phyloP scores from a whole-genome alignment of 2,113 vertebrate genomes.

The Myrmecophaga tridactyla region DNA sequence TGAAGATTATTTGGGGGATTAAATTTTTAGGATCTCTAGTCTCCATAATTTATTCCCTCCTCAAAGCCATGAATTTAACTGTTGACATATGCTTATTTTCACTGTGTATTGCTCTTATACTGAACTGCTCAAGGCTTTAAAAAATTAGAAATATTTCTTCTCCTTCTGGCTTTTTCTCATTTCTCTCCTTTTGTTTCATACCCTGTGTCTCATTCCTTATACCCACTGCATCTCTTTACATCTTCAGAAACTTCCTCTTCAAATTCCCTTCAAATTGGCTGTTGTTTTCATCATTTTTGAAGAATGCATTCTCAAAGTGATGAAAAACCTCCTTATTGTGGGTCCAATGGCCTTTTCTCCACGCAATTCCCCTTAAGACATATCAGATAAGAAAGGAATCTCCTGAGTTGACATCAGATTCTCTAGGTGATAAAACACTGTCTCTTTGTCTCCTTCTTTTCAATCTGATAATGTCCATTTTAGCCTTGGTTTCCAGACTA shows the following conservation, averaged over 20 bases:
- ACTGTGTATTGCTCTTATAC: not conserved
- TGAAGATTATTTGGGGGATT: not conserved
- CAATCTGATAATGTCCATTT: not conserved
- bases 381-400: not conserved
- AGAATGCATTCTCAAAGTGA: conserved; percentile 8
- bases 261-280: not conserved
- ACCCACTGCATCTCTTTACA: not conserved
- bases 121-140: not conserved
- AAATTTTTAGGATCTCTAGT: not conserved
- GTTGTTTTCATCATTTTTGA: not conserved
- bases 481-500: conserved; percentile 5
- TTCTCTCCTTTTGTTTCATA: not conserved
- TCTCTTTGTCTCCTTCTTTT: conserved; percentile 13
- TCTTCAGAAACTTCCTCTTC: not conserved
- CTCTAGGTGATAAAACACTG: not conserved
- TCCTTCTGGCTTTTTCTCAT: not conserved
- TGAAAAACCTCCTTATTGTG: not conserved
- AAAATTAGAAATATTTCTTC: not conserved
- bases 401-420: not conserved
- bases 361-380: conserved; percentile 19
- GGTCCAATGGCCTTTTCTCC: not conserved
- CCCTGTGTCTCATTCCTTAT: not conserved
- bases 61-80: not conserved
- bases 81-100: not conserved
- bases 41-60: not conserved